These are phyloP conservation scores for Discoglossus pictus DNA, from an alignment of 2,797 vertebrate species.

Conservation along the genomic window DNA sequence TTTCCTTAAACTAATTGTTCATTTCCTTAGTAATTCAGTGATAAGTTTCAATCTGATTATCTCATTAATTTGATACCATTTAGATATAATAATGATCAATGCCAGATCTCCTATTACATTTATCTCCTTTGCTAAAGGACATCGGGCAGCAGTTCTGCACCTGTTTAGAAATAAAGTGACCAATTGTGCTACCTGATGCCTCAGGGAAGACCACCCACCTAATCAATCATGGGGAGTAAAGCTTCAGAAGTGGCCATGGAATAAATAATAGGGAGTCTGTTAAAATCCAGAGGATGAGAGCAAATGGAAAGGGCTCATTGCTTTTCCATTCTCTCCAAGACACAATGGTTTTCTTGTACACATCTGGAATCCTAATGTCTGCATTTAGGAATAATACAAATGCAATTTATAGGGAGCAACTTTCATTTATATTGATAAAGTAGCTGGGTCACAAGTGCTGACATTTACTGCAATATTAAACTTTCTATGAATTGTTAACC, in stretches of 20 bases:
- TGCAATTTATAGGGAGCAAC: constrained; percentile 31
- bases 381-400: constrained; percentile 13
- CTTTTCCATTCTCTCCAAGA: constrained; percentile 9
- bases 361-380: constrained; percentile 36
- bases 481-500: no score
- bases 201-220: constrained; percentile 37
- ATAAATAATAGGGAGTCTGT: constrained; percentile 24
- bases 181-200: constrained; percentile 33
- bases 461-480: constrained; percentile 1
- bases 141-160: no score
- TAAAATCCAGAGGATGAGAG: constrained; percentile 27
- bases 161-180: constrained; percentile 9
- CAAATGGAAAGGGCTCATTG: constrained; percentile 41
- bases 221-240: constrained; percentile 30
- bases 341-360: constrained; percentile 38
- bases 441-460: constrained; percentile 20
- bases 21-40: no score
- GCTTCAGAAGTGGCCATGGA: constrained; percentile 19
- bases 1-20: no score
- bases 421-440: constrained; percentile 22
- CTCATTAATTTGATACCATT: no score
- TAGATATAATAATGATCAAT: no score
- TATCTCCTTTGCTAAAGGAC: no score
- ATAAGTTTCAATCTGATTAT: no score
- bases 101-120: no score